Evolutionary conservation across 2,888 invertebrate species (phyloP).

Genomic region (Ethmia dodecea): DNA sequence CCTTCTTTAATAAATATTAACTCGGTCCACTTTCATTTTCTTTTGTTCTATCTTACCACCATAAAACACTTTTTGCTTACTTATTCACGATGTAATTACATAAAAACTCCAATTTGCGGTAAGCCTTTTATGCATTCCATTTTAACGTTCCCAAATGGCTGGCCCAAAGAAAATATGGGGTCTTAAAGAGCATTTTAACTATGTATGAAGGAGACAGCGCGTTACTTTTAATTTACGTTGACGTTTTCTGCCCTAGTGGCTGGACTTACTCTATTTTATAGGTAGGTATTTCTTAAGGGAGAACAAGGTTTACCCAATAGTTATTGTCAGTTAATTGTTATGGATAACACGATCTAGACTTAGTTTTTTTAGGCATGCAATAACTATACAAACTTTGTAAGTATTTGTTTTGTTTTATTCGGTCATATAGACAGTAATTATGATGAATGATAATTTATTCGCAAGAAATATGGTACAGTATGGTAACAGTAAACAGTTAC

Average conservation of each 20-base stretch:
- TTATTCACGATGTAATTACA: conserved; percentile 57
- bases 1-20: too few species aligned
- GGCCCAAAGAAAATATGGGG: conserved; percentile 59
- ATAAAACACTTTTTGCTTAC: conserved; percentile 47
- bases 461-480: too few species aligned
- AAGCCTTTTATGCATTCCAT: conserved; percentile 63
- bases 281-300: conserved; percentile 29
- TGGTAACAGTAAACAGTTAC: too few species aligned
- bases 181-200: conserved; percentile 68
- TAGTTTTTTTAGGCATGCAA: too few species aligned
- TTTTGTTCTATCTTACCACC: conserved; percentile 11
- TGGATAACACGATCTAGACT: too few species aligned
- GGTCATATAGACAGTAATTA: too few species aligned
- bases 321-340: too few species aligned
- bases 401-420: too few species aligned
- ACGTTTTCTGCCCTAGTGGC: conserved; percentile 53
- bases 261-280: conserved; percentile 53
- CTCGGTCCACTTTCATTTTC: too few species aligned
- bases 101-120: conserved; percentile 59
- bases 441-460: too few species aligned
- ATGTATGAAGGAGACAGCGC: conserved; percentile 70
- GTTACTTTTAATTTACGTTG: conserved; percentile 70
- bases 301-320: too few species aligned
- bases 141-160: conserved; percentile 58
- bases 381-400: too few species aligned